Base-by-base conservation (phyloP, 2,888 invertebrate genomes). In the Melinopterus prodromus region DNA sequence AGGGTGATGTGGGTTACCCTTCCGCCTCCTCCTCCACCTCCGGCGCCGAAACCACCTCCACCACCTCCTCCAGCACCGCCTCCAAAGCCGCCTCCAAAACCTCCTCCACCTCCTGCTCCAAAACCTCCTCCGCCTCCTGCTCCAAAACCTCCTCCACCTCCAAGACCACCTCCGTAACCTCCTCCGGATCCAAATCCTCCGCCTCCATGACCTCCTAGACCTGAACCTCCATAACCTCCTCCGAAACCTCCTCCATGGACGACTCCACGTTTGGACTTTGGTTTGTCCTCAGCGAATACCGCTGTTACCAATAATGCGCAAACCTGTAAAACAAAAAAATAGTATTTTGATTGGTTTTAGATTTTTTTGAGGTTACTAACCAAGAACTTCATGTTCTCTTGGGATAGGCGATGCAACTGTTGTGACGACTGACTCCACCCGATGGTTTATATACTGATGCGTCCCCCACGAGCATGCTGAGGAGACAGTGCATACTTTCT, bases 1-100 rank as follows among this genome's bases (percentile, higher is more conserved):
- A 93, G 89, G 70, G 93, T 93, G 87, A 93, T 90, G 82, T 93
- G 91, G 82, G 90, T 90, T 86, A 87, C 82, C 72, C 83, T 83
- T 15, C 91, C 91, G 12, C 69, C 77, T 12, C 79, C 79, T 9
- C 75, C 80, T 12, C 75, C 80, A 15, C 79, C 81, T 71, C 79
- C 81, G 16, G 77, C 81, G 14, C 75, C 80, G 5, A 71, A 77
- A 15, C 37, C 80, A 0, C 77, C 77, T n/a, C 76, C 72, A n/a
- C 77, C 77, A 9, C 9, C 26, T 16, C 80, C 80, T 15, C 79
- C 79, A 5, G 72, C 77, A 4, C 36, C 12, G 7, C 78, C 78
- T 6, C 81, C 81, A 14, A 72, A 79, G 5, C 70, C 16, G 35
- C 78, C 75, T n/a, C 80, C 80, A 15, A 76, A 72, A 6, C 76